These are phyloP conservation scores for Paramormyrops kingsleyae DNA, from an alignment of 2,113 vertebrate species.

Conservation along the genomic window DNA sequence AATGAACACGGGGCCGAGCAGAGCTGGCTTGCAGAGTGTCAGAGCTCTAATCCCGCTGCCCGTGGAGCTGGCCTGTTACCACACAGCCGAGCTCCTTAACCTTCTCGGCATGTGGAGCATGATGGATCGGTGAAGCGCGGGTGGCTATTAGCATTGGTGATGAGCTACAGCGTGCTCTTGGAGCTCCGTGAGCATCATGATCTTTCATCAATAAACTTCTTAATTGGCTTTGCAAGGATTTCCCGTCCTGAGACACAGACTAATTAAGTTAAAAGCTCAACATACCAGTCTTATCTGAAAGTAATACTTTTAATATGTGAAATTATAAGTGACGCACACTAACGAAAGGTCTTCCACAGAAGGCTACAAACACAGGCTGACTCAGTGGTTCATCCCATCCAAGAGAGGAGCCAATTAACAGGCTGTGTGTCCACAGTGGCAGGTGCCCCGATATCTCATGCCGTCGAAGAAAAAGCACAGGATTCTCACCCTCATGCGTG, in stretches of 20 bases:
- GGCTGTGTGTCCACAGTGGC: not conserved
- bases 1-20: not conserved
- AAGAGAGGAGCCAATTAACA: not conserved
- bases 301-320: not conserved
- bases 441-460: not conserved
- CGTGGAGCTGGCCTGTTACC: not conserved
- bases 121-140: not conserved
- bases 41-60: not conserved
- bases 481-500: not conserved
- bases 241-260: constrained; percentile 27
- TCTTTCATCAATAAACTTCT: constrained; percentile 41
- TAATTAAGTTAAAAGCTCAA: constrained; percentile 11
- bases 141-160: not conserved
- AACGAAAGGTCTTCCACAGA: not conserved
- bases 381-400: not conserved
- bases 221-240: constrained; percentile 41
- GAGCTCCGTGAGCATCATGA: constrained; percentile 32
- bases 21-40: not conserved
- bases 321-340: not conserved
- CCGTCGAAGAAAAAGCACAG: not conserved
- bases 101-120: not conserved
- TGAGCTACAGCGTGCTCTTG: constrained; percentile 38
- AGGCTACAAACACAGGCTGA: not conserved
- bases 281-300: not conserved
- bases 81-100: not conserved